Evolutionary conservation across 2,888 invertebrate genomes (phyloP).

Genomic region (Netelia melanura): DNA sequence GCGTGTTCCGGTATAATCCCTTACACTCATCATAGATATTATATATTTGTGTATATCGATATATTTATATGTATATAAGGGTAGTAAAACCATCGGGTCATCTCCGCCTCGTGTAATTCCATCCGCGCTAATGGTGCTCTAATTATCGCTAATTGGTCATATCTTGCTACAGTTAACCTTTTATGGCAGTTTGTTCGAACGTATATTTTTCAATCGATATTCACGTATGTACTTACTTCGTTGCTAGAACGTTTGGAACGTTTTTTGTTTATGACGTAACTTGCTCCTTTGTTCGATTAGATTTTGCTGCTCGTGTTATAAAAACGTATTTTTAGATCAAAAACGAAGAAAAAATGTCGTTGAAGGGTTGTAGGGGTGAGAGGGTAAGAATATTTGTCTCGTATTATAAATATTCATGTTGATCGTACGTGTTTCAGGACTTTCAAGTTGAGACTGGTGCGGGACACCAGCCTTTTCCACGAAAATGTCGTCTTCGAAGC

Average conservation of each 20-base stretch:
- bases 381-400: not conserved
- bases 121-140: slow-evolving; percentile 46
- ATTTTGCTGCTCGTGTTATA: too few species aligned
- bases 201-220: not conserved
- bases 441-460: slow-evolving; percentile 83
- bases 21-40: slow-evolving; percentile 9
- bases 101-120: slow-evolving; percentile 13
- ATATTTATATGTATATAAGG: not conserved
- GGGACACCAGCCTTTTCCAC: slow-evolving; percentile 83
- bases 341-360: too few species aligned
- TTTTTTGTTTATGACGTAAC: too few species aligned
- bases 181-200: not conserved
- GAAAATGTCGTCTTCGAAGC: slow-evolving; percentile 84
- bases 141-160: slow-evolving; percentile 56
- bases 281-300: too few species aligned
- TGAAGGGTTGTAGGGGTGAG: too few species aligned
- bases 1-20: slow-evolving; percentile 26
- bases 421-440: slow-evolving; percentile 75
- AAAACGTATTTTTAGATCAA: too few species aligned
- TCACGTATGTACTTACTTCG: not conserved
- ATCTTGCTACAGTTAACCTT: slow-evolving; percentile 11
- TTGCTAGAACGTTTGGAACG: not conserved
- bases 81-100: slow-evolving; percentile 20
- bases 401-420: slow-evolving; percentile 18
- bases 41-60: not conserved